Conservation (phyloP, 2,797 vertebrate genomes). For the Microtus obscurus region DNA sequence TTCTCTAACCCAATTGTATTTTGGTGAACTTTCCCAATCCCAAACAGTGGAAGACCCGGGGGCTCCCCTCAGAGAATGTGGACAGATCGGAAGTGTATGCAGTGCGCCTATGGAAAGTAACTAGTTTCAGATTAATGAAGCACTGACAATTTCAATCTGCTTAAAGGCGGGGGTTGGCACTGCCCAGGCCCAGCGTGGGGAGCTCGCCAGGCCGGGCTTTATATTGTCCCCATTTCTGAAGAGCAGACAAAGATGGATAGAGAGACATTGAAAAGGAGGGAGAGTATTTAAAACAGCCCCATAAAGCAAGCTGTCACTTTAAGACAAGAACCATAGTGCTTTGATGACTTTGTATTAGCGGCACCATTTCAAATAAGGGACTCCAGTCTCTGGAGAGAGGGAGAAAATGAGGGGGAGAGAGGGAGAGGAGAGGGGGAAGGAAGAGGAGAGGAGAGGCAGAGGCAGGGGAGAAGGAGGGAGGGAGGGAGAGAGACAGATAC, state of each 20-base stretch:
- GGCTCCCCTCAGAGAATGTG: slow-evolving; percentile 77
- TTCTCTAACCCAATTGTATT: slow-evolving; percentile 42
- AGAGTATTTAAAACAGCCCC: slow-evolving; percentile 89
- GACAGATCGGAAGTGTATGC: slow-evolving; percentile 87
- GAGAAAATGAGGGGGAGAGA: slow-evolving; percentile 20
- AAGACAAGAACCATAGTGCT: slow-evolving; percentile 91
- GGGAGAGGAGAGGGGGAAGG: neutral
- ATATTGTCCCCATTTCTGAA: slow-evolving; percentile 90
- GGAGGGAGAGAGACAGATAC: too few species aligned
- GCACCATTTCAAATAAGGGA: slow-evolving; percentile 87
- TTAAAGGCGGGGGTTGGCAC: slow-evolving; percentile 89
- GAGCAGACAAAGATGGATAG: slow-evolving; percentile 92
- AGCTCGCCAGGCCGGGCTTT: slow-evolving; percentile 89
- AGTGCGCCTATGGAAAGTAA: slow-evolving; percentile 86
- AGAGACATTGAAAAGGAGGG: slow-evolving; percentile 91
- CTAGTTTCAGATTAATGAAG: slow-evolving; percentile 90
- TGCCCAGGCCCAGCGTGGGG: slow-evolving; percentile 89
- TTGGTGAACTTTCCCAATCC: slow-evolving; percentile 64
- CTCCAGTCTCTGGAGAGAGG: slow-evolving; percentile 81
- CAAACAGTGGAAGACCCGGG: slow-evolving; percentile 70
- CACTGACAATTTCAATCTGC: slow-evolving; percentile 90
- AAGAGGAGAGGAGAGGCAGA: neutral
- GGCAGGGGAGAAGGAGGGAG: too few species aligned
- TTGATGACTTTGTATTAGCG: slow-evolving; percentile 91
- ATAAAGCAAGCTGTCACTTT: slow-evolving; percentile 91